Percentiles rank a stretch among this genome's conserved stretches.
Conservation (phyloP, 2,113 vertebrate species). For the Hippocampus mohnikei region DNA sequence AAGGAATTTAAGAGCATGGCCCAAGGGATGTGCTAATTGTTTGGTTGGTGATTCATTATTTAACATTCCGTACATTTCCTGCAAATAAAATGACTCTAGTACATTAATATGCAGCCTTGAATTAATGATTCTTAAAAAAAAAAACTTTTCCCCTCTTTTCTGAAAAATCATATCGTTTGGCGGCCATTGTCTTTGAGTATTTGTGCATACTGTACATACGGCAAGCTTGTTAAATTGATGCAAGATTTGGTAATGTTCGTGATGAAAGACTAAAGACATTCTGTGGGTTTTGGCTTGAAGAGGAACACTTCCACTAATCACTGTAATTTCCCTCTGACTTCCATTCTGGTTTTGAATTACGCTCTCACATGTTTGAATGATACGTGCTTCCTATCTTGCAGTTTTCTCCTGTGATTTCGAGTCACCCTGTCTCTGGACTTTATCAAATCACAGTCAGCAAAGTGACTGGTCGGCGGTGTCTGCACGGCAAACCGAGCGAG, state of each 20-base stretch:
- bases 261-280: neutral
- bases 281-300: neutral
- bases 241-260: neutral
- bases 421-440: conserved; percentile 68
- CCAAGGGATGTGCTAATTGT: neutral
- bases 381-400: conserved; percentile 32
- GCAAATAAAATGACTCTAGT: neutral
- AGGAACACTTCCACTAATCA: neutral
- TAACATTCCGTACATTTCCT: neutral
- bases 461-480: conserved; percentile 68
- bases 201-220: neutral
- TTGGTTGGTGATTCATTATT: neutral
- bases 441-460: conserved; percentile 62
- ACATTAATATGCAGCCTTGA: neutral
- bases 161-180: neutral
- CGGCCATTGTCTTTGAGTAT: neutral
- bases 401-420: conserved; percentile 73
- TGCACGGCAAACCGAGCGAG: conserved; percentile 42
- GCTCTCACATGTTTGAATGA: neutral
- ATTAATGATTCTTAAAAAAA: neutral
- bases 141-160: neutral
- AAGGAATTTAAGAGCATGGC: neutral
- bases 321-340: neutral
- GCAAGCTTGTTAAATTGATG: neutral
- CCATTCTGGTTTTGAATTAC: neutral